Base-by-base conservation (phyloP, 2,888 invertebrate genomes). In the Camponotus fellah region DNA sequence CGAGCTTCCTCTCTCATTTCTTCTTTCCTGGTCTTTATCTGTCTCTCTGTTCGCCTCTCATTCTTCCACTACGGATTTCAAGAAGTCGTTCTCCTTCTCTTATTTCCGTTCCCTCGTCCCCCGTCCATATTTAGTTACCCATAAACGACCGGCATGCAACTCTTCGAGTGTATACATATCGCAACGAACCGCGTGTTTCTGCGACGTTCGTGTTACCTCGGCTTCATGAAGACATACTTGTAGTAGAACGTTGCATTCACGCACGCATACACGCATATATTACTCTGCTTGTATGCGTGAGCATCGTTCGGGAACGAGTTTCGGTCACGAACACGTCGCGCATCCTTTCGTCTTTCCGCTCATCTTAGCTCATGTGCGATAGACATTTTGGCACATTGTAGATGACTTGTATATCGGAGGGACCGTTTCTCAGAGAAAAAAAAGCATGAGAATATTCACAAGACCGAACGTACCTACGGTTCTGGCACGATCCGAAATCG, bases 111-210 rank as follows among this genome's bases (percentile, higher is more conserved):
- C 81, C 62, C 49, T 77, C 65, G 26, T 49, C 64, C 43, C 17
- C 43, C 75, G 46, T 64, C 83, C 58, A 34, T 74, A 85, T 86
- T 90, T 87, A 86, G 84, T 88, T 89, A 84, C 82, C 85, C 75
- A 58, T 81, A 84, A 86, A 86, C 76, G 79, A 83, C 62, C 66
- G 76, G 88, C 83, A 88, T 85, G 86, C 86, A 85, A 85, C 82
- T 82, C 64, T 74, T 85, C 64, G 64, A 68, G 84, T 86, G 75
- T 86, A 80, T 82, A 71, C 83, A 74, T 85, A 85, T 84, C 71
- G 53, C 82, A 82, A 82, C 80, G 64, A 82, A 80, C 79, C 80
- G 82, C 80, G 76, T 82, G 69, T 83, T 84, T 86, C 75, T 80
- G 66, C 56, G 72, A 84, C 56, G 69, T 85, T 75, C 64, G 79